These are phyloP conservation scores for Holcopasites calliopsidis DNA, from an alignment of 1,140 invertebrate species.

Conservation along the genomic window DNA sequence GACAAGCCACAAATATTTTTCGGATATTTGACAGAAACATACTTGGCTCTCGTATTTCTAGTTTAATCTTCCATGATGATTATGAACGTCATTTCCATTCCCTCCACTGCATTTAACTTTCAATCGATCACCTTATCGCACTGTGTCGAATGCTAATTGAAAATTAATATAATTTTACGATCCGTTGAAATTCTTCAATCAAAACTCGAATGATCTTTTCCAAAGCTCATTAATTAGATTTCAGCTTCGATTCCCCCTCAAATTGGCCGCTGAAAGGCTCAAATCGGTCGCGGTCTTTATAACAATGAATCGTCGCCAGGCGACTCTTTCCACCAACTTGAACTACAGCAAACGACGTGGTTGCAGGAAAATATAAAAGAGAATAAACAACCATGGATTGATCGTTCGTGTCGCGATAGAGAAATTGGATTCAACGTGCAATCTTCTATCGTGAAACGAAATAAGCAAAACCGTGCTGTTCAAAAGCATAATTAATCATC, in stretches of 20 bases:
- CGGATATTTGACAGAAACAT: no score
- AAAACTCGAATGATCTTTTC: no score
- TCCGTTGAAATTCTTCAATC: no score
- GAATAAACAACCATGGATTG: constrained; percentile 1
- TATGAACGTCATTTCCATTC: no score
- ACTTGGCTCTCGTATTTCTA: no score
- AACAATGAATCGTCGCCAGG: constrained; percentile 32
- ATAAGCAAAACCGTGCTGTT: not conserved
- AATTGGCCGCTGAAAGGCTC: not conserved
- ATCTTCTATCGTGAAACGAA: constrained; percentile 22
- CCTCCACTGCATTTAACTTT: no score
- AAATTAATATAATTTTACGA: no score
- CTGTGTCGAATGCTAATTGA: no score
- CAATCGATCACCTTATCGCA: no score
- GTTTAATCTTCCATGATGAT: no score
- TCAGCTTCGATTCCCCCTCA: not conserved
- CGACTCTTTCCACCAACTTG: constrained; percentile 61
- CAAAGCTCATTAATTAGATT: no score
- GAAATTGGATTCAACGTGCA: no score
- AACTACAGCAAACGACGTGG: constrained; percentile 60
- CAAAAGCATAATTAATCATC: not conserved
- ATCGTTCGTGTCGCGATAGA: constrained; percentile 25
- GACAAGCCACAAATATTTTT: not conserved
- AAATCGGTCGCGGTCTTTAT: not conserved
- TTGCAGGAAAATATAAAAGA: constrained; percentile 34